phyloP scores from a whole-genome alignment of 2,113 vertebrate genomes.

The Ailurus styani region DNA sequence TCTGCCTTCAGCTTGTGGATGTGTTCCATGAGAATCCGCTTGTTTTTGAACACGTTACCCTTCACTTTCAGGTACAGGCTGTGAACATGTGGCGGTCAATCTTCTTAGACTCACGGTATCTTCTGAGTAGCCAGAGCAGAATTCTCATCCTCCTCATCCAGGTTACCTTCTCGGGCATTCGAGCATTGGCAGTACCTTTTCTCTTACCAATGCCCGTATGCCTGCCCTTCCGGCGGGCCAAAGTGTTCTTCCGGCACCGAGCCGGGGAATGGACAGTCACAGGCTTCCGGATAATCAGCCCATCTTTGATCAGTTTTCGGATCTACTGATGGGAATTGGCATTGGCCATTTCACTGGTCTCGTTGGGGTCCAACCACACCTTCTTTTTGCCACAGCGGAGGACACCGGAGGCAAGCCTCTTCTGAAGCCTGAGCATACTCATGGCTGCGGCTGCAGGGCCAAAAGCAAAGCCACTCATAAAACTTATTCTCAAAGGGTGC shows the following conservation, averaged over 20 bases:
- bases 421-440: no score
- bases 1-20: neutral
- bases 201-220: neutral
- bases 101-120: neutral
- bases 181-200: neutral
- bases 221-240: no score
- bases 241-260: no score
- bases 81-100: neutral
- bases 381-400: constrained; percentile 98
- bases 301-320: no score
- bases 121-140: neutral
- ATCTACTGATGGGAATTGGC: no score
- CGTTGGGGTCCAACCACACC: constrained; percentile 97
- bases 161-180: neutral
- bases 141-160: neutral
- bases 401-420: constrained; percentile 85
- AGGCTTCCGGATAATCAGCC: no score
- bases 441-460: no score
- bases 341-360: constrained; percentile 92
- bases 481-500: neutral
- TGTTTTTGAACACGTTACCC: neutral
- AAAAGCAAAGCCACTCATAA: neutral
- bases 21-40: neutral
- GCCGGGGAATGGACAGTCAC: no score
- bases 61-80: neutral